Base-by-base conservation (phyloP, 2,888 invertebrate species). In the Ectemnius continuus region DNA sequence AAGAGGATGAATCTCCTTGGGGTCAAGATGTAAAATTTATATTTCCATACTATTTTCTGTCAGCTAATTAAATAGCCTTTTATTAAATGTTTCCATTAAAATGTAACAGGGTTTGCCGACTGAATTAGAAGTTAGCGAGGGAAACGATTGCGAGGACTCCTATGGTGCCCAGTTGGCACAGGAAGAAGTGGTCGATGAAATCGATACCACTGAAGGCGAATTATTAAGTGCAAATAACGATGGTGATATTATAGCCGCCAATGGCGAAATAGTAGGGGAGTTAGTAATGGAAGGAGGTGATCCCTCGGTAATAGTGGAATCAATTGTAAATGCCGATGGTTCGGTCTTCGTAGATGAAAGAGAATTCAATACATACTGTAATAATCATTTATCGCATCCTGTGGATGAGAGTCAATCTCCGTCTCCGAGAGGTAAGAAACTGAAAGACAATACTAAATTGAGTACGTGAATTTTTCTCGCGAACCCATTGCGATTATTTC, bases 301-400 rank as follows among this genome's bases (percentile, higher is more conserved):
- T 79, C 90, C 90, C 4, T 90, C 90, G 4, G 90, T 90, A 14
- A 90, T 90, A 61, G 89, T 90, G 4, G 90, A 90, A 69, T 89
- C 90, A 3, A 88, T 90, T 16, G 90, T 88, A 2, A 89, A 90
- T 46, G 83, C 89, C 2, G 90, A 90, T 71, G 88, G 88, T 58
- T 88, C 89, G 1, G 89, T 90, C 61, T 90, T 89, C 47, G 90
- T 89, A 3, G 89, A 90, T 13, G 88, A 90, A 47, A 85, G 88
- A 59, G 88, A 89, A 60, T 89, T 90, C 59, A 87, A 88, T 63
- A 85, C 77, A 16, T 89, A 89, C 56, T 88, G 89, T 60, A 83
- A 81, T 67, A 85, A 88, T 70, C 86, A 87, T 77, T 80, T 89
- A 18, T 74, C 85, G 0, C 85, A 83, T 57, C 61, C 81, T 0